phyloP scores from a whole-genome alignment of 2,113 vertebrate species.

The Salvelinus sp. region DNA sequence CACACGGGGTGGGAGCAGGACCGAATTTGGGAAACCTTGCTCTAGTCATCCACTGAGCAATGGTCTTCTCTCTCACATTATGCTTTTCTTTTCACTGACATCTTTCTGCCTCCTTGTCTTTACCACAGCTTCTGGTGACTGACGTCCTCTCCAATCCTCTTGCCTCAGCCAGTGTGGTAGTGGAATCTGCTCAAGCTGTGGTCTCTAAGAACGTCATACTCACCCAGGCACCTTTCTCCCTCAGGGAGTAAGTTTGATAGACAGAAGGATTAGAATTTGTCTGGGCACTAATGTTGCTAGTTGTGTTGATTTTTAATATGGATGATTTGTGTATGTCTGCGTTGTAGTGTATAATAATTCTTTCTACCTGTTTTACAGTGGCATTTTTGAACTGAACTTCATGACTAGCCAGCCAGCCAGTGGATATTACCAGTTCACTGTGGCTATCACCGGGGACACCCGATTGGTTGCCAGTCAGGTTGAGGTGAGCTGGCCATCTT shows the following conservation, averaged over 20 bases:
- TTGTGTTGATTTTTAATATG: background rate
- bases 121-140: conserved; percentile 86
- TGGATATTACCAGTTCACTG: conserved; percentile 92
- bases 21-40: too few species aligned
- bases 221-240: conserved; percentile 80
- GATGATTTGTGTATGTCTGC: background rate
- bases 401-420: conserved; percentile 89
- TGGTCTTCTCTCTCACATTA: too few species aligned
- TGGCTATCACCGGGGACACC: conserved; percentile 86
- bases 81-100: background rate
- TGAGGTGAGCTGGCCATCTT: conserved; percentile 78
- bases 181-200: conserved; percentile 83
- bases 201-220: conserved; percentile 84
- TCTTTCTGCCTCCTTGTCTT: background rate
- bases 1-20: too few species aligned
- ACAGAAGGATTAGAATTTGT: too few species aligned
- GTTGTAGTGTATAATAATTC: background rate
- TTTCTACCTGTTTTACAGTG: conserved; percentile 69
- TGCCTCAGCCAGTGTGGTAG: conserved; percentile 82
- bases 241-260: conserved; percentile 77
- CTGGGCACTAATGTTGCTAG: background rate
- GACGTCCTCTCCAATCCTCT: conserved; percentile 90
- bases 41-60: too few species aligned
- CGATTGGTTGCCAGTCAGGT: conserved; percentile 88
- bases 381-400: conserved; percentile 92